These are phyloP conservation scores for Acanthosepion pharaonis DNA, from an alignment of 2,888 invertebrate species.

Conservation along the genomic window DNA sequence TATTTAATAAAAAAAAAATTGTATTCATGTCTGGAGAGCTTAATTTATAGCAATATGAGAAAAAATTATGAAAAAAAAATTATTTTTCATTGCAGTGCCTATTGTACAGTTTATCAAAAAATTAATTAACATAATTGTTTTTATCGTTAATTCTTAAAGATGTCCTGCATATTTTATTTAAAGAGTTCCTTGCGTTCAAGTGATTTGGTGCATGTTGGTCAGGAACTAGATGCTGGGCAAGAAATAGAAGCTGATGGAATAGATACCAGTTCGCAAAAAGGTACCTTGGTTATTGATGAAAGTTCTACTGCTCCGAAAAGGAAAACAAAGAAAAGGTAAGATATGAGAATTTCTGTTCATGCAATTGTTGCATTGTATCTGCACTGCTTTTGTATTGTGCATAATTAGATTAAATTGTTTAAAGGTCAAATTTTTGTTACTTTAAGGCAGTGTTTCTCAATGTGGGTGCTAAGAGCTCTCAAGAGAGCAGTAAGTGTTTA, in stretches of 20 bases:
- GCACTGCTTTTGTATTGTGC: neutral
- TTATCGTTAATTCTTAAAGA: neutral
- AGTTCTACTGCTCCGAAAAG: neutral
- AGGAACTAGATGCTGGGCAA: conserved; percentile 41
- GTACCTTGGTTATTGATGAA: neutral
- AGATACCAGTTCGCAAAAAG: neutral
- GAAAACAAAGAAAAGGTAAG: neutral
- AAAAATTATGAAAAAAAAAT: too few species aligned
- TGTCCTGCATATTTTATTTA: neutral
- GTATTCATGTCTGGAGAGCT: too few species aligned
- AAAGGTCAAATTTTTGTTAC: too few species aligned
- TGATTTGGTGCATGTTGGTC: neutral
- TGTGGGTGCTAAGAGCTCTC: too few species aligned
- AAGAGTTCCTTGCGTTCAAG: neutral
- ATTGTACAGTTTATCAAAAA: too few species aligned
- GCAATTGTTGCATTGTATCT: neutral
- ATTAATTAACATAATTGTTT: too few species aligned
- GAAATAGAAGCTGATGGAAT: conserved; percentile 36
- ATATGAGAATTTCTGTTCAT: neutral
- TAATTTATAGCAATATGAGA: too few species aligned
- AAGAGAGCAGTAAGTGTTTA: too few species aligned
- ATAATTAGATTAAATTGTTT: too few species aligned
- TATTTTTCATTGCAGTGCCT: too few species aligned
- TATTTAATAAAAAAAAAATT: too few species aligned
- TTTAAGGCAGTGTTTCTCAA: too few species aligned